Conservation (phyloP, 2,888 invertebrate genomes). For the Sarcophaga subvicina region DNA sequence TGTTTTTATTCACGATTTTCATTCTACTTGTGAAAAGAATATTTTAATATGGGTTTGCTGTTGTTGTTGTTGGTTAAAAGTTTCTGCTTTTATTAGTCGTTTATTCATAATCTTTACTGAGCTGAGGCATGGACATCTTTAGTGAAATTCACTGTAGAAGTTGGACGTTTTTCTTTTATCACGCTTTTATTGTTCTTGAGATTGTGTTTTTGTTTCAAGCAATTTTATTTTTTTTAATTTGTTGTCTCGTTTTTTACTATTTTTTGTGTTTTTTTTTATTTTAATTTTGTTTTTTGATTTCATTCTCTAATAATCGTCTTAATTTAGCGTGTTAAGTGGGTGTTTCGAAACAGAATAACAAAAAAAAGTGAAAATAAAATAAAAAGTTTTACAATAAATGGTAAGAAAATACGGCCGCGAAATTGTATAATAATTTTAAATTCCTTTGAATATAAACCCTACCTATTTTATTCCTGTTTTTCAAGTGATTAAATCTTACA, state of each 20-base stretch:
- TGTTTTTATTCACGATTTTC: slow-evolving; percentile 29
- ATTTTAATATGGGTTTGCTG: slow-evolving; percentile 1
- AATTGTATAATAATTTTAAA: not conserved
- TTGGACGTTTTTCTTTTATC: not conserved
- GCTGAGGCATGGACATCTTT: too few species aligned
- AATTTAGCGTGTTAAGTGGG: slow-evolving; percentile 65
- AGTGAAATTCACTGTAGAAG: slow-evolving; percentile 17
- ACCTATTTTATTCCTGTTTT: too few species aligned
- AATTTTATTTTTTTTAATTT: slow-evolving; percentile 29
- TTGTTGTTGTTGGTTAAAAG: slow-evolving; percentile 24
- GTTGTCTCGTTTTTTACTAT: not conserved
- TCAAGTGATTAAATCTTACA: too few species aligned
- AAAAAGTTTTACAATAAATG: slow-evolving; percentile 17
- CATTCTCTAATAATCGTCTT: slow-evolving; percentile 51
- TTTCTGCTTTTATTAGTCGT: slow-evolving; percentile 10
- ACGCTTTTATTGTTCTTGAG: not conserved
- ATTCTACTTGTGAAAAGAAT: slow-evolving; percentile 44
- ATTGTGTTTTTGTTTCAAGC: slow-evolving; percentile 1
- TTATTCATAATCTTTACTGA: not conserved
- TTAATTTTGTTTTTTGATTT: not conserved
- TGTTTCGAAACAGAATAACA: slow-evolving; percentile 37
- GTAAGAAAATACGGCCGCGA: not conserved
- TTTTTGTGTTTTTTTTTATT: not conserved
- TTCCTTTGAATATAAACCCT: not conserved
- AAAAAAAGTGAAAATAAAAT: not conserved